phyloP scores from a whole-genome alignment of 2,888 invertebrate species.

The Steinernema carpocapsae region DNA sequence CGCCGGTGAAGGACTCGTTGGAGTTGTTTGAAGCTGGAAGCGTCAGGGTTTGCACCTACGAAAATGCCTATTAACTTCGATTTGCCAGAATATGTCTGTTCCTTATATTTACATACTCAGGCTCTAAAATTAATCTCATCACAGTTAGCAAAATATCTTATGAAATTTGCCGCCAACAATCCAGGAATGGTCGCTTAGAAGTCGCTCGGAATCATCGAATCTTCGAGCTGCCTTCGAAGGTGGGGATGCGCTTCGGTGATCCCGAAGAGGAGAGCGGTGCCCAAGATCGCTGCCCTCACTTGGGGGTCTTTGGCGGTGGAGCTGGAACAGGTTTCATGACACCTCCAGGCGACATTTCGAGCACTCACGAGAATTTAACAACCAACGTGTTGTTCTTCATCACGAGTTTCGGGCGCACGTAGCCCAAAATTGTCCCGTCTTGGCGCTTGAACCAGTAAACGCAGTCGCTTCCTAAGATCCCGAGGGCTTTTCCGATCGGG shows the following conservation, averaged over 20 bases:
- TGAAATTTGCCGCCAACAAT: constrained; percentile 26
- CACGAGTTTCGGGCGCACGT: constrained; percentile 52
- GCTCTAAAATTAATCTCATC: too few relatives aligned
- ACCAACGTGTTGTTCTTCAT: constrained; percentile 48
- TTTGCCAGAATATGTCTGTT: too few relatives aligned
- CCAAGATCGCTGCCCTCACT: constrained; percentile 49
- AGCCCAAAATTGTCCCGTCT: constrained; percentile 49
- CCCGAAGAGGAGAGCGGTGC: constrained; percentile 45
- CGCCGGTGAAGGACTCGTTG: neutral
- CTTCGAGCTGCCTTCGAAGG: constrained; percentile 43
- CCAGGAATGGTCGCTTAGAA: constrained; percentile 15
- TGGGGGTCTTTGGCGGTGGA: constrained; percentile 49
- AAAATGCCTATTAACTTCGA: too few relatives aligned
- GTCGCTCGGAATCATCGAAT: constrained; percentile 38
- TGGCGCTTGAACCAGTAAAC: constrained; percentile 52
- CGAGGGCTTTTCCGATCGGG: constrained; percentile 49
- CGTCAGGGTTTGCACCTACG: too few relatives aligned
- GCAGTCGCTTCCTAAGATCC: constrained; percentile 49
- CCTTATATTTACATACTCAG: too few relatives aligned
- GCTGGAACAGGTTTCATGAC: constrained; percentile 37
- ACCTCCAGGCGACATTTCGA: neutral
- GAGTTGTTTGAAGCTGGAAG: constrained; percentile 1
- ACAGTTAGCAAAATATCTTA: too few relatives aligned
- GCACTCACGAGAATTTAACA: constrained; percentile 51
- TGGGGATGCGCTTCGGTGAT: constrained; percentile 52